A percentile compares a stretch with the other conserved stretches of the same genome.
These are phyloP conservation scores for Ivindomyrus marchei DNA, from an alignment of 2,113 vertebrate genomes.

Conservation along the genomic window DNA sequence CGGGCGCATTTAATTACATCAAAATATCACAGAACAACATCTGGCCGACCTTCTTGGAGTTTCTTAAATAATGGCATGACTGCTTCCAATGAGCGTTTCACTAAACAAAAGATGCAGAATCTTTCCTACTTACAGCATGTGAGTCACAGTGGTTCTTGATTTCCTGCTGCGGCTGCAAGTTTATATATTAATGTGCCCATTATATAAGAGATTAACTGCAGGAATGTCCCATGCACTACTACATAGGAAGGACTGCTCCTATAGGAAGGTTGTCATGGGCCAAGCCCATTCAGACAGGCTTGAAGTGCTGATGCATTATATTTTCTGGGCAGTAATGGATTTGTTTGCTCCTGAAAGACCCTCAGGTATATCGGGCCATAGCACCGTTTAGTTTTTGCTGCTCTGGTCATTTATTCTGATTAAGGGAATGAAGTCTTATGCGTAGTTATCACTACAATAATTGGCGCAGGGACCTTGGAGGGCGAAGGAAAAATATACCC, in stretches of 20 bases:
- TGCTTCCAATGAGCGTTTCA: constrained; percentile 39
- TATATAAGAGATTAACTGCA: constrained; percentile 51
- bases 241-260: constrained; percentile 43
- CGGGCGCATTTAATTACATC: constrained; percentile 43
- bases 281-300: constrained; percentile 48
- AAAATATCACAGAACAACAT: constrained; percentile 49
- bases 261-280: constrained; percentile 39
- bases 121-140: constrained; percentile 50
- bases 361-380: constrained; percentile 52
- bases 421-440: constrained; percentile 61
- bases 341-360: constrained; percentile 54
- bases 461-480: constrained; percentile 58
- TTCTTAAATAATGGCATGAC: constrained; percentile 40
- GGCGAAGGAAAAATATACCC: constrained; percentile 45
- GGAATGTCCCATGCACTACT: background rate
- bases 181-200: constrained; percentile 36
- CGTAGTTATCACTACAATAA: constrained; percentile 51
- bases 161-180: constrained; percentile 11
- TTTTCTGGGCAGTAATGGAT: constrained; percentile 60
- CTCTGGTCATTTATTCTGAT: constrained; percentile 69
- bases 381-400: constrained; percentile 61
- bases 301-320: constrained; percentile 56
- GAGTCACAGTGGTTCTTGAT: constrained; percentile 52
- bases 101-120: constrained; percentile 44
- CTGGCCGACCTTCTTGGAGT: constrained; percentile 33